Conservation (phyloP, 1,140 invertebrate species). For the Tetraneura akinire region DNA sequence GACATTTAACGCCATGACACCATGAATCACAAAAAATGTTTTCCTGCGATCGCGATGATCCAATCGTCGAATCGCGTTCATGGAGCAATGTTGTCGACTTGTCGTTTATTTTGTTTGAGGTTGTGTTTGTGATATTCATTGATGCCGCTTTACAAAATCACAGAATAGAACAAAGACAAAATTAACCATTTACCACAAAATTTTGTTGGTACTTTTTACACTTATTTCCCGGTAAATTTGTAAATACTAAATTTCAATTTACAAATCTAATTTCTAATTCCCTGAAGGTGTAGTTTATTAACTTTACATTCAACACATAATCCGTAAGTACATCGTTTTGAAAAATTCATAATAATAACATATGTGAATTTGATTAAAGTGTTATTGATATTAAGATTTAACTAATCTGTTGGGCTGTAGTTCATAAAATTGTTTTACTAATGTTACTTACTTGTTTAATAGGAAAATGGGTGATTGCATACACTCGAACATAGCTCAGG, state of each 20-base stretch:
- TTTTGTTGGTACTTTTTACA: slow-evolving; percentile 49
- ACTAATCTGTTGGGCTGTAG: no score
- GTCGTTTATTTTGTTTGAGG: slow-evolving; percentile 50
- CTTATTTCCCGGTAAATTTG: slow-evolving; percentile 48
- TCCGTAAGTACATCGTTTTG: slow-evolving; percentile 10
- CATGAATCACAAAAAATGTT: no score
- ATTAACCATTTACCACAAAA: not conserved
- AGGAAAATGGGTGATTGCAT: slow-evolving; percentile 44
- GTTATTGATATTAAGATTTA: no score
- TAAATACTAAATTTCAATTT: no score
- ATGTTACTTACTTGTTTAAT: not conserved
- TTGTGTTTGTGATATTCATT: slow-evolving; percentile 50
- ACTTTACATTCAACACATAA: not conserved
- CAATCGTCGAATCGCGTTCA: not conserved
- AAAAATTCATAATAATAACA: not conserved
- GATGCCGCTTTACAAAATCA: slow-evolving; percentile 47
- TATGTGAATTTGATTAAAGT: no score
- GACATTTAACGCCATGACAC: no score
- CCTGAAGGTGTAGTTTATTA: not conserved
- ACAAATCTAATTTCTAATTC: not conserved
- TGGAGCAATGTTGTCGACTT: slow-evolving; percentile 20
- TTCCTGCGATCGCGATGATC: no score
- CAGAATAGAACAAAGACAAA: no score
- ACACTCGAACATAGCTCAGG: slow-evolving; percentile 36
- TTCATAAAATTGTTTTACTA: not conserved